phyloP scores from a whole-genome alignment of 2,888 invertebrate genomes.

The Catocala nupta region DNA sequence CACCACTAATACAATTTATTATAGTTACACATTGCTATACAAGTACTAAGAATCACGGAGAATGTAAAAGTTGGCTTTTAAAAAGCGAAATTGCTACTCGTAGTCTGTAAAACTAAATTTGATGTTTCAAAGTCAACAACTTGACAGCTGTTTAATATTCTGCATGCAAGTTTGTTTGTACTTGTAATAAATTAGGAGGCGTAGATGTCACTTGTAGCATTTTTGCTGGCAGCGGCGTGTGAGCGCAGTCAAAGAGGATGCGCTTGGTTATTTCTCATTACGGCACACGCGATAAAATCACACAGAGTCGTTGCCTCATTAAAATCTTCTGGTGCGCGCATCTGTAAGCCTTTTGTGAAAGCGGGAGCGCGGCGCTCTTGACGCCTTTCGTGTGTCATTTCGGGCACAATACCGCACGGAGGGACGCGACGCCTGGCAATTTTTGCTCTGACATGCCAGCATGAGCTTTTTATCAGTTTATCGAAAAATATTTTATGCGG shows the following conservation, averaged over 20 bases:
- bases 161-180: conserved; percentile 29
- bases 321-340: conserved; percentile 87
- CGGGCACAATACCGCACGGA: conserved; percentile 79
- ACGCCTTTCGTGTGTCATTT: conserved; percentile 87
- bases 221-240: conserved; percentile 70
- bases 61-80: background rate
- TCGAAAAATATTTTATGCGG: conserved; percentile 69
- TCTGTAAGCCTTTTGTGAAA: conserved; percentile 86
- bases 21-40: no score
- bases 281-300: conserved; percentile 86
- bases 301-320: conserved; percentile 87
- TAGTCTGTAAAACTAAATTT: background rate
- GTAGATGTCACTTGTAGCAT: conserved; percentile 70
- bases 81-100: background rate
- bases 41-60: background rate
- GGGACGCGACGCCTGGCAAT: conserved; percentile 72
- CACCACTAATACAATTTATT: no score
- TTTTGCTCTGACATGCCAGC: conserved; percentile 74
- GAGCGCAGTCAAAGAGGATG: conserved; percentile 83
- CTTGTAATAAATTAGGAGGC: conserved; percentile 54
- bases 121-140: conserved; percentile 18
- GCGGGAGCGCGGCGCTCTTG: conserved; percentile 79
- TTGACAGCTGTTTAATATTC: conserved; percentile 28
- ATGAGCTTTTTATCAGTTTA: conserved; percentile 76
- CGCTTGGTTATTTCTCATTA: conserved; percentile 87